Evolutionary conservation across 2,888 invertebrate genomes (phyloP), one percentile per base, ranked within the genome.

Genomic region (Aquatica leii): DNA sequence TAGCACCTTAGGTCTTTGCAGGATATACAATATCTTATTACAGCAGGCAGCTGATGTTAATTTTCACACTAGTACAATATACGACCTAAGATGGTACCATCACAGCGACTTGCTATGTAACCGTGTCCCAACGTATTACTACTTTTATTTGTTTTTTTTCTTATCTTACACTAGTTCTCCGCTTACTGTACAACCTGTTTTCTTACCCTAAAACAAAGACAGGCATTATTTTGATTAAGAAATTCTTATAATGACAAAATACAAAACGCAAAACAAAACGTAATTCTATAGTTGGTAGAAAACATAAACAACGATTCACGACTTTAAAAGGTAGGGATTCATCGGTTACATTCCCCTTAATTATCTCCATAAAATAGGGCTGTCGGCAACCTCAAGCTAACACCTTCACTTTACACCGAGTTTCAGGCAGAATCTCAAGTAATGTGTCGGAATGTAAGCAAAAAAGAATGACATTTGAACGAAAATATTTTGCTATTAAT

Each of bases 11-110:
- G 65, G 59, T 63, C 59, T 63, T 55, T 62, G 62, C 54, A 57
- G 67, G 66, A 59, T 65, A 62, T 71, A 73, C 75, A 74, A 74
- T 78, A 78, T 78, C 76, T 77, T 76, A 77, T 78, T 77, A 77
- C 76, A 71, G 70, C 71, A 73, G 72, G 74, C 71, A 71, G 74
- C 74, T 75, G 46, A 46, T 46, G 77, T 77, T 76, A 76, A 76
- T 76, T 77, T 77, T 73, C 72, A 72, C 75, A 74, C 74, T 74
- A 74, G 68, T 67, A 70, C 71, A 71, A 72, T 69, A 72, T 64
- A 64, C 66, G 68, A 65, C 51, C 56, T 14, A 53, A 61, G 59
- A 62, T 59, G 63, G 64, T 56, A 48, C 60, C 63, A 58, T 58
- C 62, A 62, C 58, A 37, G 58, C 52, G 62, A 56, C 65, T 59